Conservation (phyloP, 2,797 vertebrate species). For the Ptychadena robeensis region DNA sequence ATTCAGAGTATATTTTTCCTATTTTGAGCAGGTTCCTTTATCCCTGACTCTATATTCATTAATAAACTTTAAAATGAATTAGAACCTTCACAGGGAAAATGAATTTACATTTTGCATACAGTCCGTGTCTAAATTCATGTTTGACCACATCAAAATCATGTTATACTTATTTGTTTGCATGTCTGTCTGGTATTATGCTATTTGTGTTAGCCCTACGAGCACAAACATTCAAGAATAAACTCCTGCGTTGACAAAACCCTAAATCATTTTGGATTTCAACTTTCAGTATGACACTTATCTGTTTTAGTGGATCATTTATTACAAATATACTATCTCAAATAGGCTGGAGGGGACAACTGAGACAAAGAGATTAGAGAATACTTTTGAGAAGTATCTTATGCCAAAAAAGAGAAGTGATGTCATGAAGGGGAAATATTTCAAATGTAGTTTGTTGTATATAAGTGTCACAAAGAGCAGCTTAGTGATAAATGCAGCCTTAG, state of each 20-base stretch:
- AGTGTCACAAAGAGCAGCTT: background rate
- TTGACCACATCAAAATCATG: background rate
- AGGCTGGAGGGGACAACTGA: background rate
- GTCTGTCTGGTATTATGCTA: background rate
- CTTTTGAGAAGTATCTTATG: background rate
- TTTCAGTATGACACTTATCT: background rate
- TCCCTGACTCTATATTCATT: too few relatives aligned
- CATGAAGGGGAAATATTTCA: background rate
- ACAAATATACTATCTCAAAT: background rate
- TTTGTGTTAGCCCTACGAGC: background rate
- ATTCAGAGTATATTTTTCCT: too few relatives aligned
- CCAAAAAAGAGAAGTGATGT: background rate
- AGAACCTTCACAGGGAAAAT: too few relatives aligned
- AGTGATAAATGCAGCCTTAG: slow-evolving; percentile 5
- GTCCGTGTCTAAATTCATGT: background rate
- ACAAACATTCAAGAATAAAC: background rate
- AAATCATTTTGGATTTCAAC: background rate
- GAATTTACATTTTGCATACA: too few relatives aligned
- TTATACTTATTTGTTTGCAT: background rate
- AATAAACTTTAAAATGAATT: too few relatives aligned
- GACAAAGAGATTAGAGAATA: background rate
- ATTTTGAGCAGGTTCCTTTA: too few relatives aligned
- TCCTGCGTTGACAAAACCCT: background rate
- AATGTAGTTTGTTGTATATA: slow-evolving; percentile 9
- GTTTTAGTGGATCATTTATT: background rate